Evolutionary conservation across 2,113 vertebrate genomes (phyloP).

Genomic region (Oceanites oceanicus): DNA sequence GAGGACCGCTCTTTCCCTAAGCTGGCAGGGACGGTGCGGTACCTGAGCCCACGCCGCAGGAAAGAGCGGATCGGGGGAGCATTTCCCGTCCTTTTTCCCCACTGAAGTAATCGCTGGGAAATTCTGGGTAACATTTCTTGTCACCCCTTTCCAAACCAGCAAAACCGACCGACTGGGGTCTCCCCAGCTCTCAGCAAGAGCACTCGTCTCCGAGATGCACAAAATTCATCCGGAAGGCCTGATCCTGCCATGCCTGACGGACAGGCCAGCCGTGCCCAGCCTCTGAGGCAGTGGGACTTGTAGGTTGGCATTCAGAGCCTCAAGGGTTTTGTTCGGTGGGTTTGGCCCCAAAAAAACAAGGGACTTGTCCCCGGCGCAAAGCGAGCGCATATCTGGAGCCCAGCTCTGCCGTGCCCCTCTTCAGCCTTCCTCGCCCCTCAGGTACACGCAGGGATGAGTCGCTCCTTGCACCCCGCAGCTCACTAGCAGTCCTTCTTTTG

Average conservation of each 20-base stretch:
- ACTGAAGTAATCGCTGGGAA: not conserved
- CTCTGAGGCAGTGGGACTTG: not conserved
- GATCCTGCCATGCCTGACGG: rapidly evolving
- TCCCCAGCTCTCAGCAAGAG: not conserved
- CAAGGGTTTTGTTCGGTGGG: not conserved
- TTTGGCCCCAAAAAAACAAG: not conserved
- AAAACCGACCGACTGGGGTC: not conserved
- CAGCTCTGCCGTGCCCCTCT: not conserved
- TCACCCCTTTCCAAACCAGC: not conserved
- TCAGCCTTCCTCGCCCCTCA: too few relatives aligned
- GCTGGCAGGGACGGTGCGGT: not conserved
- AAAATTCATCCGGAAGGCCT: not conserved
- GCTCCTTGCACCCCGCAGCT: not conserved
- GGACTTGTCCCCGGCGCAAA: rapidly evolving
- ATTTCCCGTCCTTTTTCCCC: not conserved
- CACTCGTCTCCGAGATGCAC: not conserved
- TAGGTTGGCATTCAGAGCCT: not conserved
- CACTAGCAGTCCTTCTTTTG: not conserved
- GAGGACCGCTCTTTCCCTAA: not conserved
- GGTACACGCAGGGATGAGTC: not conserved
- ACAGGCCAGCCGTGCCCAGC: not conserved
- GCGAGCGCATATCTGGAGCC: not conserved
- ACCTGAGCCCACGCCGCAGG: rapidly evolving
- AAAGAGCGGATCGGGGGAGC: not conserved
- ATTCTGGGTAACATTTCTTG: not conserved